Evolutionary conservation across 2,888 invertebrate species (phyloP), one percentile per base, ranked within the genome.

Genomic region (Phorcus lineatus): DNA sequence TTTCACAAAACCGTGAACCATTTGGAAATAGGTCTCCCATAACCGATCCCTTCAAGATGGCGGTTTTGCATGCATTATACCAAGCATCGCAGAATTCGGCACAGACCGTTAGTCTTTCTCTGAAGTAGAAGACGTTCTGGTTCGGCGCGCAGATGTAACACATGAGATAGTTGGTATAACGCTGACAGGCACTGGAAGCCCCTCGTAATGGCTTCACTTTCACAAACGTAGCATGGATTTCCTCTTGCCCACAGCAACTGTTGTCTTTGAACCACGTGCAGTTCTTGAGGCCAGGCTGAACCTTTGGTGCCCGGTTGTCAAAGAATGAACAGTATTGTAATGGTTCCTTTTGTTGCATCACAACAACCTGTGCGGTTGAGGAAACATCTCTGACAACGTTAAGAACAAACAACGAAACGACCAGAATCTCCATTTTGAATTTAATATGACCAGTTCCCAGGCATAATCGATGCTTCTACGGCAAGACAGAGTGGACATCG

Each of bases 101-200:
- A 82, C 93, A 93, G 11, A 93, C 93, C 0, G 90, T 91, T 80
- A 93, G 84, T 55, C 90, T 86, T 85, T 93, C 93, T 67, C 88
- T 86, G 31, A 87, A 81, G 85, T 93, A 93, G 84, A 92, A 92
- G 6, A 85, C 80, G 83, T 92, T 90, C 86, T 93, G 93, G 80
- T 91, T 88, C 0, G 93, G 93, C 0, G 92, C 91, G 82, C 93
- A 93, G 9, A 93, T 91, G 82, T 93, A 93, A 81, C 93, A 93
- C 93, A 93, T 93, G 31, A 93, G 87, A 82, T 91, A 92, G 86
- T 93, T 93, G 4, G 93, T 88, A 82, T 92, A 93, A 75, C 88
- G 86, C 81, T 92, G 92, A 78, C 93, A 93, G 19, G 89, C 88
- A 1, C 82, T 85, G 2, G 92, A 92, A 11, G 93, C 92, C 0